A percentile compares a stretch with the other conserved stretches of the same genome.
phyloP scores from a whole-genome alignment of 2,888 invertebrate genomes.

The Harpalus rufipes region DNA sequence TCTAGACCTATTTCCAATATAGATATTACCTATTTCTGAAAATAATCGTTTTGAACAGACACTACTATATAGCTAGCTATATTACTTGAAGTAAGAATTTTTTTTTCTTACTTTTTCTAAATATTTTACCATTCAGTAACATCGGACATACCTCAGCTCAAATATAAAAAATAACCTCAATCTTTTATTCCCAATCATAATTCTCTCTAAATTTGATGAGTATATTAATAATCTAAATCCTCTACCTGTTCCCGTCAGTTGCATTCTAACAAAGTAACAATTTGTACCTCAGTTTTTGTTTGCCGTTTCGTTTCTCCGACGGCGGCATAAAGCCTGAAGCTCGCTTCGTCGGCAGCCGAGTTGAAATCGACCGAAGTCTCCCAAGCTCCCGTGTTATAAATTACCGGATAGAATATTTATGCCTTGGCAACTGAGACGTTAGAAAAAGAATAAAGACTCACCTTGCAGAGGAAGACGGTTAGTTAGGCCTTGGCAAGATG shows the following conservation, averaged over 20 bases:
- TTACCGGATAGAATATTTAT: slow-evolving; percentile 64
- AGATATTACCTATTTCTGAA: too few relatives aligned
- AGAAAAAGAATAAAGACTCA: slow-evolving; percentile 21
- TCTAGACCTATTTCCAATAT: too few relatives aligned
- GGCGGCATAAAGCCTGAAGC: background rate
- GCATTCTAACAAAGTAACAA: slow-evolving; percentile 46
- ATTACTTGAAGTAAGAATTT: too few relatives aligned
- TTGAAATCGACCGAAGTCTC: background rate
- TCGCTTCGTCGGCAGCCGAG: background rate
- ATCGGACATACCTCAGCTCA: background rate
- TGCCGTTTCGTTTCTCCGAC: background rate
- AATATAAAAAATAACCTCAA: background rate
- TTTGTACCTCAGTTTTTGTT: slow-evolving; percentile 10
- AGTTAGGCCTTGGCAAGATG: slow-evolving; percentile 55
- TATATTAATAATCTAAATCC: slow-evolving; percentile 19
- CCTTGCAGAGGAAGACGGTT: slow-evolving; percentile 33
- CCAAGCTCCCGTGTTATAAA: slow-evolving; percentile 45
- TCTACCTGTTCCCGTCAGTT: slow-evolving; percentile 5
- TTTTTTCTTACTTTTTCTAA: background rate
- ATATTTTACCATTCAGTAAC: background rate
- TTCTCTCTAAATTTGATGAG: background rate
- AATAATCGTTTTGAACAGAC: too few relatives aligned
- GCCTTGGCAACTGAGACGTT: slow-evolving; percentile 57
- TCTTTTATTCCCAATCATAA: background rate
- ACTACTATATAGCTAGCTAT: too few relatives aligned